phyloP scores from a whole-genome alignment of 1,140 invertebrate genomes.

The Drosophila kepulauana region DNA sequence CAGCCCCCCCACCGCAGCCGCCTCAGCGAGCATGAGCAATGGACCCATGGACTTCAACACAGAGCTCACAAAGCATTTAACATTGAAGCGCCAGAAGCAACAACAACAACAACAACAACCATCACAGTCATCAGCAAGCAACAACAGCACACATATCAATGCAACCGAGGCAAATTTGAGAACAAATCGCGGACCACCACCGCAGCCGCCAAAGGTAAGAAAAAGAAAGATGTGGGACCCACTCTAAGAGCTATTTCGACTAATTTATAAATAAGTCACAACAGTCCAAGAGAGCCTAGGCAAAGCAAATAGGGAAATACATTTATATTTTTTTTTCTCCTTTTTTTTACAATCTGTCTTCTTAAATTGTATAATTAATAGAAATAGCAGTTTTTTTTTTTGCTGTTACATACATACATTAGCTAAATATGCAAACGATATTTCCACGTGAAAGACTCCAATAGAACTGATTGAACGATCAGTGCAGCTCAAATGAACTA shows the following conservation, averaged over 20 bases:
- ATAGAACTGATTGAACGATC: too few relatives aligned
- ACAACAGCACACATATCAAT: slow-evolving; percentile 74
- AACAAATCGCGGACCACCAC: slow-evolving; percentile 84
- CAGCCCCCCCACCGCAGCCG: slow-evolving; percentile 61
- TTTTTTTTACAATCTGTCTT: too few relatives aligned
- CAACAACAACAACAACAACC: slow-evolving; percentile 60
- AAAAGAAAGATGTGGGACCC: slow-evolving; percentile 21
- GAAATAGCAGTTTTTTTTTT: too few relatives aligned
- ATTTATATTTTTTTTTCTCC: too few relatives aligned
- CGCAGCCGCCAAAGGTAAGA: slow-evolving; percentile 82
- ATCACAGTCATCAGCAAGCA: slow-evolving; percentile 41
- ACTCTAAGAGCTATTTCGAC: slow-evolving; percentile 30
- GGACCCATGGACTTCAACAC: slow-evolving; percentile 83
- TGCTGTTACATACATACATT: too few relatives aligned
- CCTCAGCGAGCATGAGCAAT: slow-evolving; percentile 55
- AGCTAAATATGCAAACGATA: too few relatives aligned
- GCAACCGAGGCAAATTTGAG: slow-evolving; percentile 84
- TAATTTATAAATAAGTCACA: slow-evolving; percentile 3
- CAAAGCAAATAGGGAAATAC: slow-evolving; percentile 6
- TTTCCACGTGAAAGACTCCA: too few relatives aligned
- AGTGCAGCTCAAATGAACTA: too few relatives aligned
- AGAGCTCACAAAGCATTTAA: slow-evolving; percentile 83
- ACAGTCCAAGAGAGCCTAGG: not conserved
- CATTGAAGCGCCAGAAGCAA: slow-evolving; percentile 83
- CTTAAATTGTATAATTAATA: too few relatives aligned